Evolutionary conservation across 2,797 vertebrate species (phyloP), one percentile per base, ranked within the genome.

Genomic region (Lepidocolaptes lacrymiger): DNA sequence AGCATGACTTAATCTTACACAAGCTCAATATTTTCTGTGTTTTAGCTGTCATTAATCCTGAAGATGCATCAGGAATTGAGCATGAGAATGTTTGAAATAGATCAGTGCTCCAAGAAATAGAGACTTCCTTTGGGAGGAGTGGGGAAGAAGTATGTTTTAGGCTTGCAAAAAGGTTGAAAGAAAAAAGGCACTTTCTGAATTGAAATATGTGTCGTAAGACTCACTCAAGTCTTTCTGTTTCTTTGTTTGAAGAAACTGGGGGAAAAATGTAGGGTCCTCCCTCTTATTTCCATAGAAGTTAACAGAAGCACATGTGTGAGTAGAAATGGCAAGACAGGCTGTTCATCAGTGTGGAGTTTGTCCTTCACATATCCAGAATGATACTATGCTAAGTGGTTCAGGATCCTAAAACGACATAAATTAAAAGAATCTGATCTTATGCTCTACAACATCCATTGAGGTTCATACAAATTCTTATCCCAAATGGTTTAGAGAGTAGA

Each of bases 211-310:
- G 16, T 34, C 0, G 0, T 44, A 54, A 75, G 10, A 28, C 10
- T 67, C 34, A 14, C 18, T 81, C 19, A 79, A 48, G 22, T 37
- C 9, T 71, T n/a, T 4, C 1, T 43, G 12, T 51, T 71, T 80
- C 16, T 63, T 85, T 75, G 1, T 78, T 79, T 44, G 24, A 80
- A 90, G 76, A 67, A 82, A 44, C 5, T 4, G 18, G 6, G 23
- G 8, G 8, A 0, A 52, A 84, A 88, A 3, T 2, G 21, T 54
- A 43, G 28, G 2, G 9, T 72, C 32, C 26, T 81, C 7, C 0
- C 0, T 34, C 3, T 51, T 51, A 36, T 81, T 83, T 88, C 34
- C 9, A 7, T 1, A 22, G 59, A 39, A 76, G 18, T 6, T 27
- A 54, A 59, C 11, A 78, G 61, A 82, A 73, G 24, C 20, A 17